phyloP scores from a whole-genome alignment of 2,888 invertebrate genomes.

The Limnephilus lunatus region DNA sequence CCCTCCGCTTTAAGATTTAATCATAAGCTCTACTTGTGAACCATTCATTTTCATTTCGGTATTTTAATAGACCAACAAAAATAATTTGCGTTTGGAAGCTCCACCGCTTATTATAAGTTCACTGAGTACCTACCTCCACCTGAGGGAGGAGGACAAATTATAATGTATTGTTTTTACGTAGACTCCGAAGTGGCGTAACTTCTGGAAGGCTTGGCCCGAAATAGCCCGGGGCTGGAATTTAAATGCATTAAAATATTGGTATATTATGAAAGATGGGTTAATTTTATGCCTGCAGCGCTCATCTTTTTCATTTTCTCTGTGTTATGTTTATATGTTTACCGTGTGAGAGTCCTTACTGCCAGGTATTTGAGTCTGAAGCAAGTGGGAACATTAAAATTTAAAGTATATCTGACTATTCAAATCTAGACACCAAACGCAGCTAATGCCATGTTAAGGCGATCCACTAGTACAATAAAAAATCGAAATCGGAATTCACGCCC shows the following conservation, averaged over 20 bases:
- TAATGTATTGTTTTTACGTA: not conserved
- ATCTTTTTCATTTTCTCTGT: not conserved
- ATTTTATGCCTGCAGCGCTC: not conserved
- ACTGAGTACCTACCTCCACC: not conserved
- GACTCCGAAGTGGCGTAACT: not conserved
- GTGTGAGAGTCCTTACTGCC: not conserved
- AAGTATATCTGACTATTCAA: no score
- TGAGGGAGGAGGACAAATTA: not conserved
- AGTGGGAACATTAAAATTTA: not conserved
- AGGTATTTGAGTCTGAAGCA: not conserved
- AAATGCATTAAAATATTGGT: not conserved
- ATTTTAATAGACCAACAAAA: not conserved
- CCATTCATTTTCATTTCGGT: not conserved
- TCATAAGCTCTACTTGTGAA: not conserved
- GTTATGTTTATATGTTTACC: not conserved
- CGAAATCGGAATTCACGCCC: no score
- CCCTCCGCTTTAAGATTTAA: not conserved
- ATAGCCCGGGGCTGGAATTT: not conserved
- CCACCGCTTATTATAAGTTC: not conserved
- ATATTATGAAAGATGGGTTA: not conserved
- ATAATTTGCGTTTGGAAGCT: not conserved
- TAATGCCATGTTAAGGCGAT: no score
- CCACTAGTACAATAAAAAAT: no score
- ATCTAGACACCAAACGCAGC: not conserved
- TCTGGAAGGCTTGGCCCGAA: not conserved